phyloP scores from a whole-genome alignment of 2,113 vertebrate species.

The Lichenostomus cassidix region DNA sequence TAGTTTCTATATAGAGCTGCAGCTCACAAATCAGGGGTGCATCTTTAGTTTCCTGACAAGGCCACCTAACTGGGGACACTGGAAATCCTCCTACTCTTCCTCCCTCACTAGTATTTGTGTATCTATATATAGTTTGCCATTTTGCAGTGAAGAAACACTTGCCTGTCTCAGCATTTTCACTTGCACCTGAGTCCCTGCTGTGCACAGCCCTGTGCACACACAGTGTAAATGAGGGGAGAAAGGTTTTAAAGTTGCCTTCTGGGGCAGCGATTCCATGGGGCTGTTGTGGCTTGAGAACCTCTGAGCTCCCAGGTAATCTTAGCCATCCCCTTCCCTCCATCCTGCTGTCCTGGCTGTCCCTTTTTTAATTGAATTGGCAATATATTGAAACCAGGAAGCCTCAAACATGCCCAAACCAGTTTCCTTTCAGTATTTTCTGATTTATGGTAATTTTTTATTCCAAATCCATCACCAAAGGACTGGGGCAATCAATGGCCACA shows the following conservation, averaged over 20 bases:
- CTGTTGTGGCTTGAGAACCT: neutral
- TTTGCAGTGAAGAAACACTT: fast-evolving
- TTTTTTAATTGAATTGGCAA: neutral
- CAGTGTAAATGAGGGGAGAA: fast-evolving
- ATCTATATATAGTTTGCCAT: neutral
- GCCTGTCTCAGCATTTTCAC: neutral
- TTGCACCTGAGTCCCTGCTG: neutral
- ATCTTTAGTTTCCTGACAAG: neutral
- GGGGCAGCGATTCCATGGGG: neutral
- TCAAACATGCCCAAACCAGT: neutral
- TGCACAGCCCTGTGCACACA: too few relatives aligned
- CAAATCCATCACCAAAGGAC: neutral
- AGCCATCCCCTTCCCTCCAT: neutral
- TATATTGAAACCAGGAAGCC: neutral
- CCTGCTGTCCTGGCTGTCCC: neutral
- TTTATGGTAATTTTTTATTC: neutral
- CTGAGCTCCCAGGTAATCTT: neutral
- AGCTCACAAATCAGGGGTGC: neutral
- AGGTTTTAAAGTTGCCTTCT: neutral
- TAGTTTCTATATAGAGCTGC: neutral
- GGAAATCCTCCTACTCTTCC: neutral
- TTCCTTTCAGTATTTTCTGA: neutral
- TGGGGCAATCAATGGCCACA: neutral
- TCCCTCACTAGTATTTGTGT: neutral
- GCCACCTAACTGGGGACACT: neutral